Percentiles rank a stretch among this genome's conserved stretches.
phyloP scores from a whole-genome alignment of 2,888 invertebrate species.

The Acanthosoma haemorrhoidale region DNA sequence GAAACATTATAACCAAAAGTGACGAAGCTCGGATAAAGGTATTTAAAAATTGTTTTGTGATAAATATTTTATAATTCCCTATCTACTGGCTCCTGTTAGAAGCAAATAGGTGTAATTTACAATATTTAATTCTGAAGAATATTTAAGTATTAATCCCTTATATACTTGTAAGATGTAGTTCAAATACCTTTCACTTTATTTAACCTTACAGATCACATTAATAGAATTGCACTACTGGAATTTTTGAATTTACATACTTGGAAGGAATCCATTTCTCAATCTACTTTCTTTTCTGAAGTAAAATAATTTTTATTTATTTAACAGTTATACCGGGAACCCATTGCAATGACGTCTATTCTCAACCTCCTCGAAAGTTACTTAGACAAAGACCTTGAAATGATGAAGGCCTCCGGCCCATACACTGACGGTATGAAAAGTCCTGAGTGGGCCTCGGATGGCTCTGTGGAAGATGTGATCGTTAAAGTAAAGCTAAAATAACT shows the following conservation, averaged over 20 bases:
- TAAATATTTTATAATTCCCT: neutral
- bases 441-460: conserved; percentile 51
- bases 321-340: conserved; percentile 55
- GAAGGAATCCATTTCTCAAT: no score
- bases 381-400: conserved; percentile 46
- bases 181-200: neutral
- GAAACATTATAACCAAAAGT: conserved; percentile 76
- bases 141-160: neutral
- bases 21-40: conserved; percentile 63
- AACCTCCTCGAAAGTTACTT: conserved; percentile 53
- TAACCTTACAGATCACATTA: no score
- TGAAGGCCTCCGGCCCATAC: conserved; percentile 30
- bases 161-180: neutral
- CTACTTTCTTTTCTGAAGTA: neutral
- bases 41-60: conserved; percentile 37
- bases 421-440: conserved; percentile 40
- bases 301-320: conserved; percentile 39
- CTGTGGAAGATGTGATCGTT: conserved; percentile 62
- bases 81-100: neutral
- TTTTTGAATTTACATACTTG: no score
- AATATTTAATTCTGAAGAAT: no score
- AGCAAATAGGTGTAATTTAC: neutral
- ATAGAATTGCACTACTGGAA: no score
- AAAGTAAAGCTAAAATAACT: conserved; percentile 54
- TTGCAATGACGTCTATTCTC: conserved; percentile 52